A percentile compares a stretch with the other conserved stretches of the same genome.
These are phyloP conservation scores for Falcaria lacertinaria DNA, from an alignment of 2,888 invertebrate genomes.

Conservation along the genomic window DNA sequence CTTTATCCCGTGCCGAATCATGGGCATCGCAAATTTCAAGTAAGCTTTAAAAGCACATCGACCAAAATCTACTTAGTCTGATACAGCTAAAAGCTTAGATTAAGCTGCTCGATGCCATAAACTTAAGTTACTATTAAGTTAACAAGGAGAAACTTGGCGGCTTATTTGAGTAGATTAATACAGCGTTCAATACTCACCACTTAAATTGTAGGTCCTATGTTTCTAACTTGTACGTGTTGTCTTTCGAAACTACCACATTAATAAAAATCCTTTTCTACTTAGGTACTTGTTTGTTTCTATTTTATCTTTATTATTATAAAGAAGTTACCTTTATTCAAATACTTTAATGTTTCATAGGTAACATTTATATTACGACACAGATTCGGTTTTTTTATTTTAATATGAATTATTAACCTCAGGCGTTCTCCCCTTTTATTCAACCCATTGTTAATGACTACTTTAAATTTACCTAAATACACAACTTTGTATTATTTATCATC, in stretches of 20 bases:
- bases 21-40: constrained; percentile 40
- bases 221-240: neutral
- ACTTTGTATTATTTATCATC: too few species aligned
- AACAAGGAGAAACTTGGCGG: constrained; percentile 25
- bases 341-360: too few species aligned
- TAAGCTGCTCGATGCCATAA: constrained; percentile 23
- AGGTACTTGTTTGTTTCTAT: too few species aligned
- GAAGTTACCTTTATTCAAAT: too few species aligned
- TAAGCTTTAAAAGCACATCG: constrained; percentile 27
- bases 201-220: neutral
- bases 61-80: constrained; percentile 36
- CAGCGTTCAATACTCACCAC: neutral
- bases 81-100: constrained; percentile 34
- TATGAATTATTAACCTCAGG: too few species aligned
- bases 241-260: neutral
- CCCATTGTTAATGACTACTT: too few species aligned
- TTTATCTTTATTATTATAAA: too few species aligned
- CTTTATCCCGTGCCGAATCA: constrained; percentile 36
- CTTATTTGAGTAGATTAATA: neutral
- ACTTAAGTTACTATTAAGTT: constrained; percentile 18
- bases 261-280: too few species aligned
- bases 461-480: too few species aligned
- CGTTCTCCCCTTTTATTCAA: too few species aligned
- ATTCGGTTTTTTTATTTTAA: too few species aligned
- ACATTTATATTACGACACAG: too few species aligned